A percentile compares a stretch with the other conserved stretches of the same genome.
These are phyloP conservation scores for Lycia hirtaria DNA, from an alignment of 2,888 invertebrate genomes.

Conservation along the genomic window DNA sequence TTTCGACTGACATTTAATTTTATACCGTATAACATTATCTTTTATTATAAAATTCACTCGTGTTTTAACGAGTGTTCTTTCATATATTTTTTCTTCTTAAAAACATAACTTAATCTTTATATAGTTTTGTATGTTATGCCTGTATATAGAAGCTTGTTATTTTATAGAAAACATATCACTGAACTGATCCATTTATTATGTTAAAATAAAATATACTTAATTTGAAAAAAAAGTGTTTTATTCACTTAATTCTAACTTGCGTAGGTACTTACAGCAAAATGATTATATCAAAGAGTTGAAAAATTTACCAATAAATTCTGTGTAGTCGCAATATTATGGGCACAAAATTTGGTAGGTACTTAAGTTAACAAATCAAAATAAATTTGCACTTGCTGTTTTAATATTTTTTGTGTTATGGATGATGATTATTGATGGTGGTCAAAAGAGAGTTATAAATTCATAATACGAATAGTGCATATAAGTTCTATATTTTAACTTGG, in stretches of 20 bases:
- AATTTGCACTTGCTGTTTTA: too few species aligned
- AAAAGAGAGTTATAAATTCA: too few species aligned
- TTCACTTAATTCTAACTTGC: not conserved
- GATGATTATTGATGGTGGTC: too few species aligned
- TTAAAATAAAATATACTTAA: conserved; percentile 45
- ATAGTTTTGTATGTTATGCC: conserved; percentile 13
- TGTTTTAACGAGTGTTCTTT: conserved; percentile 53
- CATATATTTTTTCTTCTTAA: not conserved
- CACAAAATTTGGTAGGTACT: too few species aligned
- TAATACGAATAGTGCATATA: too few species aligned
- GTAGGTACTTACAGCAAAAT: not conserved
- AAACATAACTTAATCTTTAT: conserved; percentile 12
- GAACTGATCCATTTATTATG: conserved; percentile 50
- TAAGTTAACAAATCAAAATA: too few species aligned
- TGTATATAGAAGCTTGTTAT: conserved; percentile 45
- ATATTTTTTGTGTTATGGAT: too few species aligned
- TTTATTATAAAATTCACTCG: conserved; percentile 36
- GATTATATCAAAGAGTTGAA: too few species aligned
- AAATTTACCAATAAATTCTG: too few species aligned
- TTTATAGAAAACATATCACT: conserved; percentile 52
- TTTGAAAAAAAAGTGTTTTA: conserved; percentile 28
- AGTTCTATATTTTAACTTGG: too few species aligned
- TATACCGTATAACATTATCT: not conserved
- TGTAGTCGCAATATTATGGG: too few species aligned
- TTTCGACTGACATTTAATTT: not conserved